Evolutionary conservation across 2,797 vertebrate genomes (phyloP), one percentile per base, ranked within the genome.

Genomic region (Gymnopithys bicolor): DNA sequence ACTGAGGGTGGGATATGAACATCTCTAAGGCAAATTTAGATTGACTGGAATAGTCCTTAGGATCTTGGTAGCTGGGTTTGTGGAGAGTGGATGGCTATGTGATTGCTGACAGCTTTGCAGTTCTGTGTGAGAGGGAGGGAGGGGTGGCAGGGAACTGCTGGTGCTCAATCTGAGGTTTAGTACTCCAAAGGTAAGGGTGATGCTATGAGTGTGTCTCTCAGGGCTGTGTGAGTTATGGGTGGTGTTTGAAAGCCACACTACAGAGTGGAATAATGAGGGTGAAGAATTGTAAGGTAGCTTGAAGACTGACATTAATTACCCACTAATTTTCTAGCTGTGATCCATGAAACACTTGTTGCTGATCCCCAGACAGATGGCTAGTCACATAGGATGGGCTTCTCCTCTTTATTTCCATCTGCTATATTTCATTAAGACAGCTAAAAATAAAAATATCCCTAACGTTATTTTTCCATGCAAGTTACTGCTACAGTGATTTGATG

Each of bases 391-490:
- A 91, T 0, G 13, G 90, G 89, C 87, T 95, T 94, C 94, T 96
- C 93, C 77, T 93, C 90, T 95, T 74, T 87, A 95, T 95, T 96
- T 97, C 95, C 90, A 97, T 95, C 95, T 96, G 95, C 94, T 96
- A 89, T 89, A 91, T 95, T 96, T 96, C 94, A 96, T 95, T 97
- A 94, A 95, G 94, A 77, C 35, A 71, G 75, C 92, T 95, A 96
- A 96, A 96, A 92, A 95, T 95, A 96, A 94, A 92, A 93, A 94
- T 79, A 95, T 84, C 89, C 35, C 49, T 77, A 92, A 94, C 64
- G 74, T 94, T 96, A 95, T 96, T 95, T 95, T 94, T 89, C 95
- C 66, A 45, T 89, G 71, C 32, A 89, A 95, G 92, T 87, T 93
- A 55, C 87, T 92, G 82, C 92, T 87, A 55, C 81, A 85, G 71